These are phyloP conservation scores for Musca domestica DNA, from an alignment of 1,140 invertebrate species.

Conservation along the genomic window DNA sequence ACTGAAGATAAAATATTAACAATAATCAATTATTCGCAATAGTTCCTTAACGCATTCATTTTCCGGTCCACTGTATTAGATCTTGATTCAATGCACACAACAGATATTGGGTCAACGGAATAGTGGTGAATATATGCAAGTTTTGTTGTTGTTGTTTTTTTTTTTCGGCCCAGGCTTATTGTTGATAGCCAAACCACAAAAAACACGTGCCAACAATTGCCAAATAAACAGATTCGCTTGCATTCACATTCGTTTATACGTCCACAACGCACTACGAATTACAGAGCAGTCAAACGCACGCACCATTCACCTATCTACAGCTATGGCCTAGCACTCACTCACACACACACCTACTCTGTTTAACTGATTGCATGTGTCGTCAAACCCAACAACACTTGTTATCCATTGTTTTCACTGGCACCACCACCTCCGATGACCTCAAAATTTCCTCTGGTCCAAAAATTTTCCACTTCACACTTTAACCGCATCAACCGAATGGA, in stretches of 20 bases:
- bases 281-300: no score
- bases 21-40: no score
- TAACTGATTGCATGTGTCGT: conserved; percentile 16
- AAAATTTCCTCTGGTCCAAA: no score
- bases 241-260: not conserved
- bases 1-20: no score
- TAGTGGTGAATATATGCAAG: no score
- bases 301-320: not conserved
- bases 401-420: not conserved
- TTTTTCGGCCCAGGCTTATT: not conserved
- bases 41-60: no score
- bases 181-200: conserved; percentile 6
- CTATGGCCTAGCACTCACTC: not conserved
- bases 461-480: no score
- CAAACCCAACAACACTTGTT: conserved; percentile 6
- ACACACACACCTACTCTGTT: not conserved
- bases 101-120: no score
- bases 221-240: conserved; percentile 10
- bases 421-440: no score
- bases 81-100: no score
- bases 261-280: not conserved
- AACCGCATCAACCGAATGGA: no score
- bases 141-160: not conserved
- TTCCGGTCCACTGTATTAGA: no score
- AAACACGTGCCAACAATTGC: conserved; percentile 16